Evolutionary conservation across 2,113 vertebrate genomes (phyloP).

Genomic region (Daboia siamensis): DNA sequence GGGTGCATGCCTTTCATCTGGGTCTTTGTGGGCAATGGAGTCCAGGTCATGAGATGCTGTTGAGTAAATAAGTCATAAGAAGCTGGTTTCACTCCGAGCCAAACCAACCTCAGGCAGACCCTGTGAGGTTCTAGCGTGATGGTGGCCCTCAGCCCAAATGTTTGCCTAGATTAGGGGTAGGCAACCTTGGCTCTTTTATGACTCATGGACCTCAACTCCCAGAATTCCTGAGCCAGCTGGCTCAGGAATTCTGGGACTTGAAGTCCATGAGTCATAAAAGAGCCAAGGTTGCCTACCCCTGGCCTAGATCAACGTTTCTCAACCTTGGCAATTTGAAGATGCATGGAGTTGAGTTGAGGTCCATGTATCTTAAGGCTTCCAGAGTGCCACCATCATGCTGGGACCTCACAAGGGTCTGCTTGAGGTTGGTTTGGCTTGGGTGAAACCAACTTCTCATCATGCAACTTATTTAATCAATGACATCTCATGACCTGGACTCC

Average conservation of each 20-base stretch:
- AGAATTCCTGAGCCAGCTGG: no score
- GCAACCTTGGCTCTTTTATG: no score
- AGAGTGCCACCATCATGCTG: not conserved
- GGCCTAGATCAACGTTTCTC: not conserved
- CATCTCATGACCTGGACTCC: not conserved
- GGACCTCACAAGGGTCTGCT: not conserved
- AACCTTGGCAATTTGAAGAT: not conserved
- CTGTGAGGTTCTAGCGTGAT: not conserved
- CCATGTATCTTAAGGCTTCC: not conserved
- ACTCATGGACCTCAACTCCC: no score
- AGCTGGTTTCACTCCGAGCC: not conserved
- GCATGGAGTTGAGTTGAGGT: not conserved
- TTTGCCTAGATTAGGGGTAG: not conserved
- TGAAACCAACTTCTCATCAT: not conserved
- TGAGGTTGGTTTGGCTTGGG: not conserved
- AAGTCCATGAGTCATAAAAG: no score
- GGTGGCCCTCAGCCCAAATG: not conserved
- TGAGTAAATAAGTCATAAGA: not conserved
- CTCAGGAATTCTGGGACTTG: no score
- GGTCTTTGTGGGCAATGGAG: not conserved
- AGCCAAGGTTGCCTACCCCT: no score
- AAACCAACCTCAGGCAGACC: not conserved
- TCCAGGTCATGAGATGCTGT: not conserved
- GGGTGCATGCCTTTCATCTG: not conserved
- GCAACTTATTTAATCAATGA: not conserved